Conservation (phyloP, 2,113 vertebrate species). For the Heterocephalus glaber region DNA sequence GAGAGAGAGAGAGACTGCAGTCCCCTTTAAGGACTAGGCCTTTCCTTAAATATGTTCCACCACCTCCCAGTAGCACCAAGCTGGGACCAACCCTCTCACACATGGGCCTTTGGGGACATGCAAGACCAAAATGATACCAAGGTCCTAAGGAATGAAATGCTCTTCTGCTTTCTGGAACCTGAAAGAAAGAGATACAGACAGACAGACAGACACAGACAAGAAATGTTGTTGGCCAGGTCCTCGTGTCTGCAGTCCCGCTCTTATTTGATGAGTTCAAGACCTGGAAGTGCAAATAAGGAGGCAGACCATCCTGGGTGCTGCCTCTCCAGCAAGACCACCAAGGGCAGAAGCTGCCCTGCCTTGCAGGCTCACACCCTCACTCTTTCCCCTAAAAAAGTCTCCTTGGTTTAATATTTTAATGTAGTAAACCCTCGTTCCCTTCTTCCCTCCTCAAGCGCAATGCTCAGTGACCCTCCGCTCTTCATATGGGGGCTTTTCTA, state of each 20-base stretch:
- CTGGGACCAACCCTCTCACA: not conserved
- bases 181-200: not conserved
- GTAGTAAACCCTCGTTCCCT: not conserved
- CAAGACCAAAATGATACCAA: not conserved
- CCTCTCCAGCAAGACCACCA: not conserved
- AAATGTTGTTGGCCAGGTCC: not conserved
- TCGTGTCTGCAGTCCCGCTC: not conserved
- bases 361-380: rapidly evolving
- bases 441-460: not conserved
- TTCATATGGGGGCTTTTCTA: not conserved
- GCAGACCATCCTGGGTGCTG: not conserved
- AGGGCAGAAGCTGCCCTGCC: not conserved
- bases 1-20: not conserved
- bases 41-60: no score
- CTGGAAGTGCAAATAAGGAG: rapidly evolving
- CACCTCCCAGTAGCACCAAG: not conserved
- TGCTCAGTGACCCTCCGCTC: not conserved
- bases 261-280: not conserved
- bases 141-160: not conserved
- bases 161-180: not conserved
- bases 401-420: not conserved
- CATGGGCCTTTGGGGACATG: not conserved
- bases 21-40: not conserved
- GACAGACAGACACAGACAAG: not conserved
- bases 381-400: not conserved